Evolutionary conservation across 2,113 vertebrate genomes (phyloP).

Genomic region (Mystacornis crossleyi): DNA sequence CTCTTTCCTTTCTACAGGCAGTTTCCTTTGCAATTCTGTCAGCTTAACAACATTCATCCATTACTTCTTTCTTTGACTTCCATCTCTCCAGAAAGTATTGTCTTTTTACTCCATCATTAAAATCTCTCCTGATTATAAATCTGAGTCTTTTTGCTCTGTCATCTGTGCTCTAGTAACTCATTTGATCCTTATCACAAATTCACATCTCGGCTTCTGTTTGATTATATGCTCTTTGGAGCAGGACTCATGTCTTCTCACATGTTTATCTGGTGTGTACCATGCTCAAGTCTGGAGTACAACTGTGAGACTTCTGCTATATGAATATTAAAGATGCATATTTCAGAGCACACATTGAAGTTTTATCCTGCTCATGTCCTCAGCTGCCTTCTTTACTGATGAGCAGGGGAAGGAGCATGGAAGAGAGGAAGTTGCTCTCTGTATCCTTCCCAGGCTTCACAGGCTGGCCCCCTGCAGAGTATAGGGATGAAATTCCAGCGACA

Average conservation of each 20-base stretch:
- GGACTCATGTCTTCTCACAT: background rate
- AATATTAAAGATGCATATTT: background rate
- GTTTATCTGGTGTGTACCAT: background rate
- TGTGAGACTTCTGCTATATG: background rate
- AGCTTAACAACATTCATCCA: background rate
- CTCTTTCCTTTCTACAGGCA: background rate
- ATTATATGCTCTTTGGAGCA: background rate
- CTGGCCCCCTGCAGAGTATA: conserved; percentile 33
- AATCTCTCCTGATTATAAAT: background rate
- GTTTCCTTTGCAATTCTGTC: background rate
- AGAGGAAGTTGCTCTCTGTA: conserved; percentile 5
- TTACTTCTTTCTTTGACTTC: background rate
- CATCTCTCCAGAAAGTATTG: background rate
- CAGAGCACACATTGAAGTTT: background rate
- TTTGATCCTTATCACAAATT: background rate
- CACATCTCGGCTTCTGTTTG: background rate
- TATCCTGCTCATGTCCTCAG: background rate
- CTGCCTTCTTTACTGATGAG: conserved; percentile 25
- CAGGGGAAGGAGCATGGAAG: background rate
- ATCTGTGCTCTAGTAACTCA: background rate
- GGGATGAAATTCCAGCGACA: conserved; percentile 48
- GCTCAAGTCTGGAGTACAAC: background rate
- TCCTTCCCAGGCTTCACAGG: conserved; percentile 9
- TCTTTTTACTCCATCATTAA: background rate
- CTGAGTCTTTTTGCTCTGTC: background rate